Evolutionary conservation across 2,113 vertebrate species (phyloP).

Genomic region (Ascaphus truei): DNA sequence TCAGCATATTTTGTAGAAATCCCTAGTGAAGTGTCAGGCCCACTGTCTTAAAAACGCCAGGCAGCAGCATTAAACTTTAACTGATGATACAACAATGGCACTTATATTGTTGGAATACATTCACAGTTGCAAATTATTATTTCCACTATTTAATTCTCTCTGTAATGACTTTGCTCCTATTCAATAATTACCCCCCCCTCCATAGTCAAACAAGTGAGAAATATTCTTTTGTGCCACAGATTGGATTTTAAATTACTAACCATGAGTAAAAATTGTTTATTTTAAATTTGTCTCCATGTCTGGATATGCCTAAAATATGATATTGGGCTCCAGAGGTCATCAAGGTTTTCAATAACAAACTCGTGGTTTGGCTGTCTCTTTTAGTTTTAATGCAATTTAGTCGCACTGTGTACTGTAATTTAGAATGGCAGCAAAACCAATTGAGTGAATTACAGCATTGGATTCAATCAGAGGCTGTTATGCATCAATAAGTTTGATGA

Average conservation of each 20-base stretch:
- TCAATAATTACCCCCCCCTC: conserved; percentile 42
- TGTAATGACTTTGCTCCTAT: conserved; percentile 22
- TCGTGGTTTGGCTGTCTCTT: background rate
- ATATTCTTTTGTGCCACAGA: conserved; percentile 29
- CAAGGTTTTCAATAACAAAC: background rate
- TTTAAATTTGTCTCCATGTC: conserved; percentile 29
- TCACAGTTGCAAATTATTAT: conserved; percentile 29
- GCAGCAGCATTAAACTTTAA: conserved; percentile 27
- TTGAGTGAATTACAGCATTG: conserved; percentile 8
- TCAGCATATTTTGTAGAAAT: conserved; percentile 28
- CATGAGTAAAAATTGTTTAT: conserved; percentile 34
- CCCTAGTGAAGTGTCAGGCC: conserved; percentile 1
- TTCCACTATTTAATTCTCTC: conserved; percentile 27
- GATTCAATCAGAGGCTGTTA: conserved; percentile 22
- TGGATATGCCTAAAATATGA: no score
- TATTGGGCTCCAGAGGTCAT: background rate
- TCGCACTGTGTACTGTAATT: background rate
- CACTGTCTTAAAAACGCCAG: conserved; percentile 28
- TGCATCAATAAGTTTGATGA: background rate
- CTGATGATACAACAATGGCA: conserved; percentile 18
- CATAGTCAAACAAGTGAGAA: background rate
- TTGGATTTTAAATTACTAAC: conserved; percentile 34
- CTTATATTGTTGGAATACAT: background rate
- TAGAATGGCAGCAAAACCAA: conserved; percentile 26
- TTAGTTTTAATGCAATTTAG: background rate